Evolutionary conservation across 2,888 invertebrate genomes (phyloP).

Genomic region (Agrypnus murinus): DNA sequence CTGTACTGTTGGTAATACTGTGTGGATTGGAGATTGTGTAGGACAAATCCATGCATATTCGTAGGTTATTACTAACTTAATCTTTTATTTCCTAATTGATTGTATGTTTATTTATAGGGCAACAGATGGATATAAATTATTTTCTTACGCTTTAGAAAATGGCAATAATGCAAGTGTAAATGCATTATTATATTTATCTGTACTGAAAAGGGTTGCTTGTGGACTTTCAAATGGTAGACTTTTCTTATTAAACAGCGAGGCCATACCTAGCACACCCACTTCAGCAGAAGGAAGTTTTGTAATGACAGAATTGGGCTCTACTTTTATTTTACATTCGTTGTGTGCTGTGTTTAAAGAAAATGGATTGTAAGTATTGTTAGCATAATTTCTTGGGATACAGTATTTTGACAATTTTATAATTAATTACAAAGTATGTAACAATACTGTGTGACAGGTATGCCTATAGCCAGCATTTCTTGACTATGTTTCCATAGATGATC

Average conservation of each 20-base stretch:
- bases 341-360: conserved; percentile 74
- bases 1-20: conserved; percentile 83
- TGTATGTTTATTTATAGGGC: conserved; percentile 67
- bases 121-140: conserved; percentile 75
- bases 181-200: conserved; percentile 79
- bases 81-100: no score
- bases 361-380: conserved; percentile 62
- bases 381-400: no score
- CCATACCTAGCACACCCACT: conserved; percentile 75
- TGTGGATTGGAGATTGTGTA: conserved; percentile 94
- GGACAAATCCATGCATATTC: conserved; percentile 91
- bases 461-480: no score
- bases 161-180: conserved; percentile 80
- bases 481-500: no score
- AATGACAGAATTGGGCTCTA: conserved; percentile 84
- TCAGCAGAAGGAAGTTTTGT: conserved; percentile 85
- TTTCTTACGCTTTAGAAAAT: conserved; percentile 80
- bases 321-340: conserved; percentile 80
- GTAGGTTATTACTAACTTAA: conserved; percentile 70
- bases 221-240: conserved; percentile 86
- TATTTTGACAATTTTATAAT: no score
- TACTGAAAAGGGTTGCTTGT: conserved; percentile 84
- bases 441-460: no score
- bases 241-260: conserved; percentile 81
- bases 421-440: no score